phyloP scores from a whole-genome alignment of 2,113 vertebrate genomes.

The Bombycilla garrulus region DNA sequence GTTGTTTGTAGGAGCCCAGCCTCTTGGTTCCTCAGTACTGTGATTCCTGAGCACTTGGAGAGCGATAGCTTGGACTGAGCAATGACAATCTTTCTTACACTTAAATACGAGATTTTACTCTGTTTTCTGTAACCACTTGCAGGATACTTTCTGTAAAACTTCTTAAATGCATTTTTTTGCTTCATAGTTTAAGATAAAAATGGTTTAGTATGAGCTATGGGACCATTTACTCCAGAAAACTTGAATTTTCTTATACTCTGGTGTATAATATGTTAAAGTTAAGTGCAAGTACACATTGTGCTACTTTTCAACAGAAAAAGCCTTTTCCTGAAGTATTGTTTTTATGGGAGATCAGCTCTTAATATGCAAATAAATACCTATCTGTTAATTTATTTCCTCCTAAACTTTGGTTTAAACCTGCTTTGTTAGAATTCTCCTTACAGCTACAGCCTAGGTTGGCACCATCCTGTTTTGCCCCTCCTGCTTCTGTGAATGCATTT shows the following conservation, averaged over 20 bases:
- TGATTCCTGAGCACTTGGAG: neutral
- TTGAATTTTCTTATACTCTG: neutral
- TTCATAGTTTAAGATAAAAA: neutral
- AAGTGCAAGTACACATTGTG: neutral
- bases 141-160: neutral
- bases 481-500: neutral
- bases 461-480: neutral
- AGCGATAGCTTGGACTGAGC: neutral
- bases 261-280: neutral
- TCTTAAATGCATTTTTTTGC: neutral
- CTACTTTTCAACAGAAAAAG: neutral
- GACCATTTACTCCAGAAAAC: neutral
- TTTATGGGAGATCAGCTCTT: neutral
- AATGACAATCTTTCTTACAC: accelerated
- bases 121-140: neutral
- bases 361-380: neutral
- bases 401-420: neutral
- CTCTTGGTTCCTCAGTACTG: neutral
- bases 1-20: no score
- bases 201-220: neutral
- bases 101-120: neutral
- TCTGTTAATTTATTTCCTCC: neutral
- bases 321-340: neutral
- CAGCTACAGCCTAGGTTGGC: accelerated
- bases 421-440: neutral